Base-by-base conservation (phyloP, 2,797 vertebrate genomes). In the Staurois parvus region DNA sequence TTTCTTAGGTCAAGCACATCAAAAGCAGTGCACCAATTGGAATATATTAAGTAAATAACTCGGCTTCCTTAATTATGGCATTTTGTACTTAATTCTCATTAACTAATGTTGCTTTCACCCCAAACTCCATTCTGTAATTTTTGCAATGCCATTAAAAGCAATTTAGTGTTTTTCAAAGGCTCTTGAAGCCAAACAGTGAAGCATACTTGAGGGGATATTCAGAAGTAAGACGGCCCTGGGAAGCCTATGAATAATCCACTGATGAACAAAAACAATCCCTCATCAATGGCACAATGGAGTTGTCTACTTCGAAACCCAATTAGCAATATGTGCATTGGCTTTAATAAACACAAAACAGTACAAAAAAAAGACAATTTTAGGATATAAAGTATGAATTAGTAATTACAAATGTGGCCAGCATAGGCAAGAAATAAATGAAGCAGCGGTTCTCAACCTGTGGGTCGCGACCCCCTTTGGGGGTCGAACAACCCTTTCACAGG, bases 211-310 rank as follows among this genome's bases (percentile, higher is more conserved):
- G n/a, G 15, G 42, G 12, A 7, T 70, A 9, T 29, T 72, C 28
- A 40, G 26, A 9, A 42, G 19, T 42, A 56, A 15, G 13, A 64
- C n/a, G n/a, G n/a, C n/a, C n/a, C n/a, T n/a, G n/a, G n/a, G n/a
- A n/a, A n/a, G n/a, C n/a, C n/a, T 66, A 59, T 81, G 42, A 81
- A 75, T 68, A 40, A 76, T 29, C n/a, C 17, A 30, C 26, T 76
- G 74, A 86, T 81, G 45, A 81, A 30, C 21, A 24, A 24, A 26
- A 85, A 76, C 72, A 81, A 56, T 62, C 52, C 66, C 56, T 48
- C 69, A 86, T 81, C 66, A 86, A 48, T 12, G 69, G 12, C 28
- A 32, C 0, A 34, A 21, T 34, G 28, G 28, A 40, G 48, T 77
- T 81, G 48, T 86, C 64, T 52, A 64, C 84, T 56, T 76, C 42